Evolutionary conservation across 2,888 invertebrate species (phyloP).

Genomic region (Acronicta alni): DNA sequence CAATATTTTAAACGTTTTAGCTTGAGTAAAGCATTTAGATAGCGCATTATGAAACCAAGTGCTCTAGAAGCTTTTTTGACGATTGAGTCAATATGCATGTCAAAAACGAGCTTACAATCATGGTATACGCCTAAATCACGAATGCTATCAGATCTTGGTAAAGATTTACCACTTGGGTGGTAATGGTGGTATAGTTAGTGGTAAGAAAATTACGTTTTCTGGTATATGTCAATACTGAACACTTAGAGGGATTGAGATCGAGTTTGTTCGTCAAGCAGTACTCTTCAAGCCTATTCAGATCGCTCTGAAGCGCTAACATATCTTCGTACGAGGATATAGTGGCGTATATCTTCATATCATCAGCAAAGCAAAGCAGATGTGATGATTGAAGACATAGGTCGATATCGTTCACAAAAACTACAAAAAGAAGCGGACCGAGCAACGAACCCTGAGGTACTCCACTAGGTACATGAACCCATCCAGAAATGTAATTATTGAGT

Average conservation of each 20-base stretch:
- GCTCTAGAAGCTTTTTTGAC: neutral
- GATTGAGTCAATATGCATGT: neutral
- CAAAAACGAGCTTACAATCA: neutral
- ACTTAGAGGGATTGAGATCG: neutral
- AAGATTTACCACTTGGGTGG: neutral
- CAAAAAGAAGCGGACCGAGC: neutral
- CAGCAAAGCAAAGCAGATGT: neutral
- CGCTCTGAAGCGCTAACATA: neutral
- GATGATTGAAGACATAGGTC: neutral
- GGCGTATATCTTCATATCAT: neutral
- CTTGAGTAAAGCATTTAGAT: too few relatives aligned
- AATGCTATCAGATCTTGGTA: neutral
- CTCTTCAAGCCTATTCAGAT: neutral
- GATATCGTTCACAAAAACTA: conserved; percentile 1
- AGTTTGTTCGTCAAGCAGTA: neutral
- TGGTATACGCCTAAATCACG: neutral
- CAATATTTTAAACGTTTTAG: too few relatives aligned
- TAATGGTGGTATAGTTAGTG: neutral
- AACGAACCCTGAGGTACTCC: conserved; percentile 2
- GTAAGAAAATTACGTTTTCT: neutral
- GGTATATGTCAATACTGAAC: neutral
- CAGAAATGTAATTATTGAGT: neutral
- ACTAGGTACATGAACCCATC: neutral
- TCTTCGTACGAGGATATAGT: neutral
- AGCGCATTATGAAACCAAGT: too few relatives aligned